Base-by-base conservation (phyloP, 2,888 invertebrate genomes). In the Drosophila maculinotata region DNA sequence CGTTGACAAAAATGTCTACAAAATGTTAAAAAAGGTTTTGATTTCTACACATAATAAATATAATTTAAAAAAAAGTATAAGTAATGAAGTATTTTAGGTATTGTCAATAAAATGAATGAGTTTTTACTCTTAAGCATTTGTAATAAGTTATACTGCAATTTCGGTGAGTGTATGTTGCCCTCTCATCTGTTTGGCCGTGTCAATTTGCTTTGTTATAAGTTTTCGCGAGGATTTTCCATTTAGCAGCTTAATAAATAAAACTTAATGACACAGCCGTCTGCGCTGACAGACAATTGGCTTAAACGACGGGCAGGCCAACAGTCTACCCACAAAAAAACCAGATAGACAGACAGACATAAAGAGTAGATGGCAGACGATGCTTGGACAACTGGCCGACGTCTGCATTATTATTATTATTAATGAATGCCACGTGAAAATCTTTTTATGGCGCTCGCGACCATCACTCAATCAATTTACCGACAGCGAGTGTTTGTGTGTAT, bases 191-290 rank as follows among this genome's bases (percentile, higher is more conserved):
- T 14, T 47, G 36, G 33, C 35, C 39, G 54, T 64, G 69, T 67
- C 79, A 83, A 83, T 77, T 86, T 87, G 74, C 65, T 79, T 87
- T 85, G 80, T 74, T 76, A 74, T 79, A 77, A 87, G 82, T 74
- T 77, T 83, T 65, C 57, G 67, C 71, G 60, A 79, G 74, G 97
- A 97, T 91, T 95, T 95, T 87, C 97, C 98, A 54, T 96, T 99
- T 89, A 96, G 98, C 74, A 98, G 98, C 92, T 96, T 76, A 82
- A 80, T 80, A 98, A 56, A 97, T 99, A 85, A 93, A 95, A 73
- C 95, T 96, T 92, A 98, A 98, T 92, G 95, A 94, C 87, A 59
- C 95, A 62, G 77, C 80, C 62, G 73, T 72, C 83, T 72, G 48
- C 59, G 85, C 79, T 79, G 76, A 64, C 76, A 79, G 79, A 81